Evolutionary conservation across 2,888 invertebrate genomes (phyloP), one percentile per base, ranked within the genome.

Genomic region (Leptopilina myrica): DNA sequence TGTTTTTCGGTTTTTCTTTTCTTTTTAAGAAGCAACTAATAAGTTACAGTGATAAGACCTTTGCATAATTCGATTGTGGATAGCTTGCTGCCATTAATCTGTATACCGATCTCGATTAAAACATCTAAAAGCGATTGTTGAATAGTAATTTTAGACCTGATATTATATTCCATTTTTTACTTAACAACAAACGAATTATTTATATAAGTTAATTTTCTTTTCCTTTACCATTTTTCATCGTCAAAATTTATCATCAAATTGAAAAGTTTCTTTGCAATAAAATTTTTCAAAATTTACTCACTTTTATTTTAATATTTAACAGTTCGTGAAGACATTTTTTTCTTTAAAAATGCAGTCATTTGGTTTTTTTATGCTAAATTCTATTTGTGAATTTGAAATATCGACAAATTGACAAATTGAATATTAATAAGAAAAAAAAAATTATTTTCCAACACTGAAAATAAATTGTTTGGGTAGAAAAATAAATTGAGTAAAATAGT

Each of bases 21-120:
- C 67, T 5, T 49, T 67, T 73, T 53, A 59, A 73, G 40, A 73
- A 73, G 73, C 73, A 53, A 73, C 33, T 33, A 59, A 73, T 33
- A 73, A 73, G 73, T 73, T 73, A 73, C 73, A 73, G 56, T 73
- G 56, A 73, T 73, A 12, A 73, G 56, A 73, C 49, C 49, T 69
- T 69, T 49, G 69, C 33, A 73, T 56, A 33, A 56, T 73, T 73
- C 73, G 33, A 73, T 15, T 33, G 56, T 73, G 56, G 33, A 49
- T 73, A 33, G 73, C 9, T n/a, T 73, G 33, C 9, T 53, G 26
- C 53, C 53, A 73, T 66, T 66, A 43, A 66, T 56, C 26, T 56
- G 1, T 26, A 33, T 33, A 56, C 40, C n/a, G n/a, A 40, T 15
- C 56, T 73, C 56, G 7, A 59, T n/a, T 69, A 11, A 69, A 26